A percentile compares a stretch with the other conserved stretches of the same genome.
These are phyloP conservation scores for Crypturellus tataupa DNA, from an alignment of 2,797 vertebrate genomes.

Conservation along the genomic window DNA sequence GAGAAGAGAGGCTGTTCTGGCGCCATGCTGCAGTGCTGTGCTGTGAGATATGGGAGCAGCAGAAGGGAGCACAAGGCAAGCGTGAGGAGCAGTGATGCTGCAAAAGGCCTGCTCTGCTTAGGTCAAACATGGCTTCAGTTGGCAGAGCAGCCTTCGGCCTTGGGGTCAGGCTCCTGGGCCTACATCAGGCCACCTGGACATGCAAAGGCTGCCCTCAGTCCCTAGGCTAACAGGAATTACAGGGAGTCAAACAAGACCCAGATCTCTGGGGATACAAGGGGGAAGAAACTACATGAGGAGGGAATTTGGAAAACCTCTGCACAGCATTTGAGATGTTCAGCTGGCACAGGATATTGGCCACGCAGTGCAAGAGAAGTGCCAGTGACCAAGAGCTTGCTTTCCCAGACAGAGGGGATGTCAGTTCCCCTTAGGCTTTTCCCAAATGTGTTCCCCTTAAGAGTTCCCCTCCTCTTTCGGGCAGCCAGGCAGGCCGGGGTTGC, in stretches of 20 bases:
- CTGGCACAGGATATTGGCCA: background rate
- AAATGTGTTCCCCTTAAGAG: background rate
- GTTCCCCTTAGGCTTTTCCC: background rate
- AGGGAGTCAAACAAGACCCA: background rate
- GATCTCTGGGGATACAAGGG: background rate
- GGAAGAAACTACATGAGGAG: background rate
- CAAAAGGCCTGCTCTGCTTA: background rate
- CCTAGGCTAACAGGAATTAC: background rate
- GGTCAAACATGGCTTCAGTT: background rate
- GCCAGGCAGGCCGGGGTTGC: background rate
- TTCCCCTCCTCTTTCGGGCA: background rate
- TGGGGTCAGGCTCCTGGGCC: fast-evolving
- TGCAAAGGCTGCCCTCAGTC: background rate
- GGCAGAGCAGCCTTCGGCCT: background rate
- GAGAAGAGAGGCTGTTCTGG: background rate
- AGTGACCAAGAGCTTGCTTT: background rate
- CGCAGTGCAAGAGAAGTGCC: background rate
- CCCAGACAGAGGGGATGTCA: background rate
- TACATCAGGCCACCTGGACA: fast-evolving
- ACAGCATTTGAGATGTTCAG: background rate
- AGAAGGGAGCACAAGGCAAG: background rate
- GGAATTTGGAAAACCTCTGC: background rate
- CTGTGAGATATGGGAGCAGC: background rate
- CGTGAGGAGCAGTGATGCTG: background rate
- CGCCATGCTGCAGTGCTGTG: fast-evolving